Percentiles rank a stretch among this genome's conserved stretches.
These are phyloP conservation scores for Therioaphis trifolii DNA, from an alignment of 2,888 invertebrate genomes.

Conservation along the genomic window DNA sequence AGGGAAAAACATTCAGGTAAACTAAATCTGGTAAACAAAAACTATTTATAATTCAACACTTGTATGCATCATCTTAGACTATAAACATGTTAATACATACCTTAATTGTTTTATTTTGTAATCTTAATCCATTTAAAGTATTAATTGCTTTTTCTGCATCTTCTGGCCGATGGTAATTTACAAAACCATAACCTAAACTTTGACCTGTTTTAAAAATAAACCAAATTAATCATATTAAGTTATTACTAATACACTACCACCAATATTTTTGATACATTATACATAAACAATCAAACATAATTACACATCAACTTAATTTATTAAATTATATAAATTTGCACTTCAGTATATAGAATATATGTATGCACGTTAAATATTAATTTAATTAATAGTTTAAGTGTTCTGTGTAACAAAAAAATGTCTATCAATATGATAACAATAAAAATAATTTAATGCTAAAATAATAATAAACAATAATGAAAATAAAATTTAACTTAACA, in stretches of 20 bases:
- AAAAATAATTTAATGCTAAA: no score
- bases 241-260: neutral
- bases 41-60: no score
- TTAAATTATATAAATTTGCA: neutral
- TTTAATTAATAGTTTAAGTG: no score
- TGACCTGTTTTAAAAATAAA: slow-evolving; percentile 76
- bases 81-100: slow-evolving; percentile 42
- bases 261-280: neutral
- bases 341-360: slow-evolving; percentile 27
- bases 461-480: no score
- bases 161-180: slow-evolving; percentile 97
- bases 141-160: slow-evolving; percentile 99
- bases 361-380: slow-evolving; percentile 47
- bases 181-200: slow-evolving; percentile 99
- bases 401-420: no score
- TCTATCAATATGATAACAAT: no score
- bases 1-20: no score
- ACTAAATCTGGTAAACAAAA: no score
- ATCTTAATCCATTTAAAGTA: slow-evolving; percentile 95
- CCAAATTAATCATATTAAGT: neutral
- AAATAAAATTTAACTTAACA: no score
- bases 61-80: slow-evolving; percentile 1
- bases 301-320: slow-evolving; percentile 1
- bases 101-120: slow-evolving; percentile 97
- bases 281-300: neutral